Evolutionary conservation across 2,888 invertebrate genomes (phyloP).

Genomic region (Temnothorax rugatulus): DNA sequence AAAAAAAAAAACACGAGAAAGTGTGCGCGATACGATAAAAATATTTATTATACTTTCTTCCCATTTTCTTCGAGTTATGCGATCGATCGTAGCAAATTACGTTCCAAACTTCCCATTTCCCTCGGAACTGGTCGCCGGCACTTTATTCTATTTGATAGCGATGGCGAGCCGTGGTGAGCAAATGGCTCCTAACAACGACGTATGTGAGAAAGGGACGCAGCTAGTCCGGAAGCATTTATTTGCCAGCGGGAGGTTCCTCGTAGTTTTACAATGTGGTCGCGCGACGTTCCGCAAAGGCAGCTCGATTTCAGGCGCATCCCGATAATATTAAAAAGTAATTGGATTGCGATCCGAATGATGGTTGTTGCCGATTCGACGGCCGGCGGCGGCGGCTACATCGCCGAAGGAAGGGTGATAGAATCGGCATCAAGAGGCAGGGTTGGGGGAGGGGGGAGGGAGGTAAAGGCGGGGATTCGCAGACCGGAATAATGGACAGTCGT

Average conservation of each 20-base stretch:
- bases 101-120: constrained; percentile 64
- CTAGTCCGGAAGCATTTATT: constrained; percentile 67
- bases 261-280: constrained; percentile 68
- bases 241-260: constrained; percentile 69
- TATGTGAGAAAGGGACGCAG: constrained; percentile 62
- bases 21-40: constrained; percentile 7
- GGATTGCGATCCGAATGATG: constrained; percentile 78
- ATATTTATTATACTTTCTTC: constrained; percentile 44
- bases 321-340: constrained; percentile 83
- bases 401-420: constrained; percentile 52
- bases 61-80: constrained; percentile 51
- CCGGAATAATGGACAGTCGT: constrained; percentile 83
- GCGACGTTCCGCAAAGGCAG: constrained; percentile 67
- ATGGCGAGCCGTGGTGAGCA: constrained; percentile 51
- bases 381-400: constrained; percentile 28
- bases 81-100: constrained; percentile 49
- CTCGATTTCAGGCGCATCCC: constrained; percentile 75
- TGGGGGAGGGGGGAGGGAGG: constrained; percentile 25
- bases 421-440: constrained; percentile 54
- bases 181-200: constrained; percentile 60
- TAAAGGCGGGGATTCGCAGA: constrained; percentile 66
- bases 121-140: constrained; percentile 60
- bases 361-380: constrained; percentile 71
- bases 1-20: neutral
- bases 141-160: constrained; percentile 67